These are phyloP conservation scores for Agrochola litura DNA, from an alignment of 2,888 invertebrate species.

Conservation along the genomic window DNA sequence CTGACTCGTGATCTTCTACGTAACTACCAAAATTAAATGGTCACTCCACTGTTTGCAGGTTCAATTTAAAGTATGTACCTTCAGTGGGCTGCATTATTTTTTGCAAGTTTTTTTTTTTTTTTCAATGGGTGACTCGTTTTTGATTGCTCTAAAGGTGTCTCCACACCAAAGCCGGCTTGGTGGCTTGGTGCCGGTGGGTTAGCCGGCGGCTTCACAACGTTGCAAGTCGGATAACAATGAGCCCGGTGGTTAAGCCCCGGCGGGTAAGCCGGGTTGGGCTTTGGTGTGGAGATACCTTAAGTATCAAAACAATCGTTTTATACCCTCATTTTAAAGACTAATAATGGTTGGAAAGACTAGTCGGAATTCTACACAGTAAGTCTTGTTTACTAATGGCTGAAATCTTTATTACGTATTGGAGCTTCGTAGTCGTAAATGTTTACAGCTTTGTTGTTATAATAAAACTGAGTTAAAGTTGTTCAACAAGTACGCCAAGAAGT, in stretches of 20 bases:
- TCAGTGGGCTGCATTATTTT: background rate
- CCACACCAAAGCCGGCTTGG: background rate
- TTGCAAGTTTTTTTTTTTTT: no score
- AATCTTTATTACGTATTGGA: background rate
- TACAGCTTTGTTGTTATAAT: background rate
- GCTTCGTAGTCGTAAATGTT: background rate
- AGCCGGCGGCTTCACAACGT: background rate
- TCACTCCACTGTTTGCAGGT: background rate
- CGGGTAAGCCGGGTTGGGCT: background rate
- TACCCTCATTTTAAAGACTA: background rate
- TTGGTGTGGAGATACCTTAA: background rate
- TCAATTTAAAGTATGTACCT: background rate
- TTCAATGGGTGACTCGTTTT: no score
- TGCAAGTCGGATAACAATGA: background rate
- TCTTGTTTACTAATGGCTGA: background rate
- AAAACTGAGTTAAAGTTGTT: background rate
- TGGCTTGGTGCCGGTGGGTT: background rate
- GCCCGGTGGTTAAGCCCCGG: no score
- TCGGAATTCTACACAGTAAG: background rate
- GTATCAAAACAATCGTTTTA: background rate
- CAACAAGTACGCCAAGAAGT: conserved; percentile 11
- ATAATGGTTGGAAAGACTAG: no score
- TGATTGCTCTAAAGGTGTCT: background rate
- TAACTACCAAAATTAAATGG: background rate
- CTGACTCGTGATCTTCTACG: background rate